These are phyloP conservation scores for Bombyx mori DNA, from an alignment of 1,140 invertebrate species.

Conservation along the genomic window DNA sequence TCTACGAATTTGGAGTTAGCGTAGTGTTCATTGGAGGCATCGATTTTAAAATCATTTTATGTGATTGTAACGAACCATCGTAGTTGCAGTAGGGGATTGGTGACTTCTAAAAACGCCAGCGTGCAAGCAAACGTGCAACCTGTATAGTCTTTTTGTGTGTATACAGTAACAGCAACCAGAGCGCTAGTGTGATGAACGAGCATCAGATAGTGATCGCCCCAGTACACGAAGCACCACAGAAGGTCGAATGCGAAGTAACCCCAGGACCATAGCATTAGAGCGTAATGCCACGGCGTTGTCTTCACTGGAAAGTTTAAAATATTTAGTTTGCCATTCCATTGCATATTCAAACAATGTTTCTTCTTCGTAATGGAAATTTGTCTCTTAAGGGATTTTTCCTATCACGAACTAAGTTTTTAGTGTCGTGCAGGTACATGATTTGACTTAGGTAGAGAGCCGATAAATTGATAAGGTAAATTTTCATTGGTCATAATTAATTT, in stretches of 20 bases:
- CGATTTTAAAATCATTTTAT: not conserved
- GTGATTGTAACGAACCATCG: conserved; percentile 56
- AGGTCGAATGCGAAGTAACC: conserved; percentile 74
- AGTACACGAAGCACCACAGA: conserved; percentile 70
- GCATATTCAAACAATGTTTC: too few relatives aligned
- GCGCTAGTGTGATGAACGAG: conserved; percentile 70
- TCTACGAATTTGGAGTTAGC: too few relatives aligned
- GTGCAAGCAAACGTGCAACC: conserved; percentile 71
- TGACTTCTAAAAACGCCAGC: conserved; percentile 71
- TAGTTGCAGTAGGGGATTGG: conserved; percentile 73
- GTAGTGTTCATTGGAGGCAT: too few relatives aligned
- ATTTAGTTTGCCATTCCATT: too few relatives aligned
- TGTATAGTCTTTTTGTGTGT: conserved; percentile 60
- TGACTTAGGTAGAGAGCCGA: too few relatives aligned
- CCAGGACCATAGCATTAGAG: conserved; percentile 61
- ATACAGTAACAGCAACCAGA: conserved; percentile 57
- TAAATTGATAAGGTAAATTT: too few relatives aligned
- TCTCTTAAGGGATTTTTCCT: too few relatives aligned
- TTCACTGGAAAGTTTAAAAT: conserved; percentile 28
- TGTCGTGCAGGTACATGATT: too few relatives aligned
- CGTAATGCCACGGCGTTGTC: conserved; percentile 32
- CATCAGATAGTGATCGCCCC: conserved; percentile 67
- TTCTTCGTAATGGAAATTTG: too few relatives aligned
- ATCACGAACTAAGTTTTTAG: too few relatives aligned
- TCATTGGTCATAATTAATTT: too few relatives aligned